These are phyloP conservation scores for Myodes glareolus DNA, from an alignment of 2,113 vertebrate genomes.

Conservation along the genomic window DNA sequence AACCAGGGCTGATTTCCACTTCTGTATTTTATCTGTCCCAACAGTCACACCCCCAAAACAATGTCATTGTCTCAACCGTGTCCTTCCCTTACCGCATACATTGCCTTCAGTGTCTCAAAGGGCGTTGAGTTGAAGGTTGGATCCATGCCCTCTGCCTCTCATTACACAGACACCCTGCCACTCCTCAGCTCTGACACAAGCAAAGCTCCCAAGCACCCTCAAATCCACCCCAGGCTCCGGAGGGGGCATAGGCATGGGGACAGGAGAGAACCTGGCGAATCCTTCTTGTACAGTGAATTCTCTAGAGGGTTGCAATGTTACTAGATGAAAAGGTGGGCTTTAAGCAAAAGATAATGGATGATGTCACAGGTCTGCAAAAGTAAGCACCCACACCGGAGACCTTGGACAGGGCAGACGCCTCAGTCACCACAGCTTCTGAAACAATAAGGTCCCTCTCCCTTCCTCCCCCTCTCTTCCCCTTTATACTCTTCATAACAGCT, in stretches of 20 bases:
- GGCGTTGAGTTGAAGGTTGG: neutral
- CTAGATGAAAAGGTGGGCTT: neutral
- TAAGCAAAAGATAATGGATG: neutral
- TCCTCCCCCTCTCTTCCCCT: neutral
- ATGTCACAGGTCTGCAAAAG: neutral
- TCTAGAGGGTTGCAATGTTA: neutral
- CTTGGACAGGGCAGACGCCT: neutral
- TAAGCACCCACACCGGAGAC: neutral
- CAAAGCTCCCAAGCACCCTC: neutral
- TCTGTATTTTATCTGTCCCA: neutral
- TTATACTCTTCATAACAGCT: neutral
- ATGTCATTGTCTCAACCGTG: accelerated
- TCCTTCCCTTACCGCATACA: neutral
- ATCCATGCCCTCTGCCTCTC: neutral
- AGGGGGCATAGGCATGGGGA: accelerated
- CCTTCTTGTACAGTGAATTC: neutral
- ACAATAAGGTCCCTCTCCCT: accelerated
- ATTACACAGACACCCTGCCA: accelerated
- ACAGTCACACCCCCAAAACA: neutral
- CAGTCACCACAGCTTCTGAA: accelerated
- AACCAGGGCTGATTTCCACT: neutral
- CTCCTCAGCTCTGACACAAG: neutral
- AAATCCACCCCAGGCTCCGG: neutral
- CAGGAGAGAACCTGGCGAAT: neutral
- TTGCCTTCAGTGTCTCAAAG: neutral